Evolutionary conservation across 1,140 invertebrate species (phyloP).

Genomic region (Cataglyphis hispanica): DNA sequence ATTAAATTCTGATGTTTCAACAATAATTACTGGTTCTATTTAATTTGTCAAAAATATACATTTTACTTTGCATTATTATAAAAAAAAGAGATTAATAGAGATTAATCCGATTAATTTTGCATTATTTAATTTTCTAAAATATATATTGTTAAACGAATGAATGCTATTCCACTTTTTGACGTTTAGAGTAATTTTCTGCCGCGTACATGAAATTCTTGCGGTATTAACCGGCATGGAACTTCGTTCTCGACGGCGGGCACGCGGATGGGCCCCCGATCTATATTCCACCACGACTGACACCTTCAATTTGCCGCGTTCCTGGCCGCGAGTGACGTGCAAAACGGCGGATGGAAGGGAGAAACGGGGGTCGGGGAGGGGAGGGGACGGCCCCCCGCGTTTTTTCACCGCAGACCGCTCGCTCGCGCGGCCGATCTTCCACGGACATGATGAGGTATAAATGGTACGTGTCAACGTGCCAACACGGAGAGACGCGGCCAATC

Average conservation of each 20-base stretch:
- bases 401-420: slow-evolving; percentile 27
- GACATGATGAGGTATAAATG: slow-evolving; percentile 77
- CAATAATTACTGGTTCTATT: not conserved
- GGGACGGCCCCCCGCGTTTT: not conserved
- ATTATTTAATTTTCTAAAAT: no score
- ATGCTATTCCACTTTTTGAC: not conserved
- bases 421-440: slow-evolving; percentile 43
- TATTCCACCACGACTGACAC: slow-evolving; percentile 65
- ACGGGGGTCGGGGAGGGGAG: not conserved
- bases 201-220: not conserved
- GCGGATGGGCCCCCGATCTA: slow-evolving; percentile 49
- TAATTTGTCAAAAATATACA: not conserved
- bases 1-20: not conserved
- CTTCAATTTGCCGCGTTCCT: slow-evolving; percentile 66
- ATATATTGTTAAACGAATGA: not conserved
- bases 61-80: not conserved
- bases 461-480: slow-evolving; percentile 76
- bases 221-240: slow-evolving; percentile 39
- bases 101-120: no score
- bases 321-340: slow-evolving; percentile 66
- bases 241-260: slow-evolving; percentile 60
- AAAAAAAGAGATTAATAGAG: not conserved
- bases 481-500: slow-evolving; percentile 60
- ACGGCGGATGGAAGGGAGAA: slow-evolving; percentile 8
- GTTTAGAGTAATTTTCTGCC: slow-evolving; percentile 11